Percentiles rank a stretch among this genome's conserved stretches.
Evolutionary conservation across 2,113 vertebrate species (phyloP).

Genomic region (Rhadina sibilatrix): DNA sequence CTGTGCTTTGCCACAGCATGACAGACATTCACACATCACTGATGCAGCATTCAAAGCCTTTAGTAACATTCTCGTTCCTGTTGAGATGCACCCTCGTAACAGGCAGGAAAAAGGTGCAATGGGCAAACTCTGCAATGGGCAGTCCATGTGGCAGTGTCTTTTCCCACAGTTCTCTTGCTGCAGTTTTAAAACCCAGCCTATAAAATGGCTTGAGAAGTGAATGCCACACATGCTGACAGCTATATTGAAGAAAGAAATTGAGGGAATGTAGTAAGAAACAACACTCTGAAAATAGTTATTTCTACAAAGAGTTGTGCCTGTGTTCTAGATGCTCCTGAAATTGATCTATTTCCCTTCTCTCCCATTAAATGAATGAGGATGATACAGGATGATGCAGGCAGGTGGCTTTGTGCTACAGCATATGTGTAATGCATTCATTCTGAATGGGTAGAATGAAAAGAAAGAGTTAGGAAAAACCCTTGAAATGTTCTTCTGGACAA

Average conservation of each 20-base stretch:
- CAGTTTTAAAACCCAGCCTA: neutral
- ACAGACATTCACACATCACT: neutral
- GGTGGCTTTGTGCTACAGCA: neutral
- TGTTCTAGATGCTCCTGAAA: neutral
- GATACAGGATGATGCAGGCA: neutral
- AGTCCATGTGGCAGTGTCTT: neutral
- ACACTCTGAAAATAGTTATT: neutral
- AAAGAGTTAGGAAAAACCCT: neutral
- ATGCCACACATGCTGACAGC: neutral
- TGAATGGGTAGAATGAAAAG: neutral
- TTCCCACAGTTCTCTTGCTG: neutral
- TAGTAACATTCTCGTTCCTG: neutral
- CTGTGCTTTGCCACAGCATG: neutral
- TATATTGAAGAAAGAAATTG: neutral
- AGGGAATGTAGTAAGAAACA: neutral
- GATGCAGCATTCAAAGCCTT: neutral
- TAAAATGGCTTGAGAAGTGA: neutral
- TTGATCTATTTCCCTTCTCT: neutral
- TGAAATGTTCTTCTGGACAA: neutral
- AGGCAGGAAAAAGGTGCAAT: neutral
- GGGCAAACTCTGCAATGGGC: neutral
- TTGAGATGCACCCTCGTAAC: neutral
- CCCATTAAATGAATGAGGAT: neutral
- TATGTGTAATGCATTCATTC: neutral
- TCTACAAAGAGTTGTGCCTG: neutral